phyloP scores from a whole-genome alignment of 1,140 invertebrate genomes.

The Nomia melanderi region DNA sequence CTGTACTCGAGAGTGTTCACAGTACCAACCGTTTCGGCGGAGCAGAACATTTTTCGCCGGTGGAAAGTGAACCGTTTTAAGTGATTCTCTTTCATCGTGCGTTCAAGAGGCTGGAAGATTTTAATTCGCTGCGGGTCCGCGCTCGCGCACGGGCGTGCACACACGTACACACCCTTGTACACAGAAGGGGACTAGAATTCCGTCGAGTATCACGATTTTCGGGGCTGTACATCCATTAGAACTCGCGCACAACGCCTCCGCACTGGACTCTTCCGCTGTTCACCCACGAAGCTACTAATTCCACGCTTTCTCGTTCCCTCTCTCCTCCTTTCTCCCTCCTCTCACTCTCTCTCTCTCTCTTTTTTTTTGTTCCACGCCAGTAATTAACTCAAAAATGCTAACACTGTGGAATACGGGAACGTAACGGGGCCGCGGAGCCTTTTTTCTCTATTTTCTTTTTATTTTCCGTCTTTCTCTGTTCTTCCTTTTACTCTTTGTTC shows the following conservation, averaged over 20 bases:
- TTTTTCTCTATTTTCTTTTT: neutral
- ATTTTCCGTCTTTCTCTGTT: neutral
- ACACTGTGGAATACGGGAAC: slow-evolving; percentile 29
- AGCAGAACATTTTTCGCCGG: neutral
- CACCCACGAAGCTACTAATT: slow-evolving; percentile 9
- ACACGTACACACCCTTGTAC: too few species aligned
- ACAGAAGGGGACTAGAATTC: slow-evolving; percentile 32
- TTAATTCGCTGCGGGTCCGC: slow-evolving; percentile 1
- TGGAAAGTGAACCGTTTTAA: slow-evolving; percentile 10
- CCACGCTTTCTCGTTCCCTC: neutral
- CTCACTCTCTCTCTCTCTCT: neutral
- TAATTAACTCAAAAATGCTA: slow-evolving; percentile 50
- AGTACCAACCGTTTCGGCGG: neutral
- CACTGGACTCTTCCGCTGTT: slow-evolving; percentile 13
- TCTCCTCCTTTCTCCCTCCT: neutral
- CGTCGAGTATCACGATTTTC: slow-evolving; percentile 29
- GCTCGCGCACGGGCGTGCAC: too few species aligned
- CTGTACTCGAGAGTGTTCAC: too few species aligned
- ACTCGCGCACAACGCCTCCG: neutral
- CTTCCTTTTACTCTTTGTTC: neutral
- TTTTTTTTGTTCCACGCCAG: neutral
- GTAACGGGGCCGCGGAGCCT: neutral
- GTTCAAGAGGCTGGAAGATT: neutral
- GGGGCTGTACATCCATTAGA: slow-evolving; percentile 19
- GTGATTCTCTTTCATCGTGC: slow-evolving; percentile 18